Evolutionary conservation across 2,797 vertebrate species (phyloP).

Genomic region (Glyptemys insculpta): DNA sequence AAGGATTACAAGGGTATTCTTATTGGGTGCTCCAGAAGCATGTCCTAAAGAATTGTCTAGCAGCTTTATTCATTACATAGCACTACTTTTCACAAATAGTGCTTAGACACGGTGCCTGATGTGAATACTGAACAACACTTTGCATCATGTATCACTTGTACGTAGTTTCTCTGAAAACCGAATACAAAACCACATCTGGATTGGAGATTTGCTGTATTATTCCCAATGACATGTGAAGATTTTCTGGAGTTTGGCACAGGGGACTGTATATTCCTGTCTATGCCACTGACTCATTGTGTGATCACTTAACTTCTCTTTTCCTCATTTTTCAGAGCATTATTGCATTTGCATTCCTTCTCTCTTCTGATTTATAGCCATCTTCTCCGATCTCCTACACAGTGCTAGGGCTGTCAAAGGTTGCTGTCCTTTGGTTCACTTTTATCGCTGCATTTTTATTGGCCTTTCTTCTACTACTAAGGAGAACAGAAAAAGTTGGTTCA

Average conservation of each 20-base stretch:
- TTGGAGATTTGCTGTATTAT: neutral
- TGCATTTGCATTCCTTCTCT: neutral
- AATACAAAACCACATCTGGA: neutral
- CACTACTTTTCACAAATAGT: neutral
- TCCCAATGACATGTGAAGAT: neutral
- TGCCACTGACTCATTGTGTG: neutral
- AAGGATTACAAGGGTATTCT: neutral
- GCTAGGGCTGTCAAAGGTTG: neutral
- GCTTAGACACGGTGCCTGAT: neutral
- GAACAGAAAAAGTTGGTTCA: neutral
- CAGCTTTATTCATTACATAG: neutral
- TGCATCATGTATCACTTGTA: neutral
- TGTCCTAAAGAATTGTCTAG: neutral
- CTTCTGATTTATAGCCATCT: neutral
- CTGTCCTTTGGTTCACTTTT: neutral
- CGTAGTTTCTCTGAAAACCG: neutral
- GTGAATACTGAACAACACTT: neutral
- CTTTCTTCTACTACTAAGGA: neutral
- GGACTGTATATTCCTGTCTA: neutral
- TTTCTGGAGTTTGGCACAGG: too few species aligned
- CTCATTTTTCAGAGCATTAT: neutral
- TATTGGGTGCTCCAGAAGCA: neutral
- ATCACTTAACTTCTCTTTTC: neutral
- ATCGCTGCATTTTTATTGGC: neutral
- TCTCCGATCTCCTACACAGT: neutral